Evolutionary conservation across 2,113 vertebrate species (phyloP).

Genomic region (Labeo rohita): DNA sequence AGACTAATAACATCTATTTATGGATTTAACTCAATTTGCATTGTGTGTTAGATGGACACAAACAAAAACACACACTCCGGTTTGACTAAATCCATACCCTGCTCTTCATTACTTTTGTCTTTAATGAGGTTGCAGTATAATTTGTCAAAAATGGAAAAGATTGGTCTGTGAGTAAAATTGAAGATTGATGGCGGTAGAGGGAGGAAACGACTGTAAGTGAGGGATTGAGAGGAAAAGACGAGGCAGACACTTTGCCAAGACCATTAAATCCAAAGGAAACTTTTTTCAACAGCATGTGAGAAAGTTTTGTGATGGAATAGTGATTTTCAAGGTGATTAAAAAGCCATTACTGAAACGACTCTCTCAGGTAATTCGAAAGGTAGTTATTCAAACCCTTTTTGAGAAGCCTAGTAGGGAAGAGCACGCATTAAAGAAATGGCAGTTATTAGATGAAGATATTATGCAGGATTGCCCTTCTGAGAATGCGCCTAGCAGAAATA

Average conservation of each 20-base stretch:
- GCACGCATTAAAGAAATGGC: slow-evolving; percentile 65
- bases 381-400: slow-evolving; percentile 74
- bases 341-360: slow-evolving; percentile 73
- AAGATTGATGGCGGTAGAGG: slow-evolving; percentile 22
- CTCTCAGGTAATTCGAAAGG: slow-evolving; percentile 75
- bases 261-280: slow-evolving; percentile 62
- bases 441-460: slow-evolving; percentile 75
- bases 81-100: slow-evolving; percentile 37
- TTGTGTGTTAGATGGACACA: slow-evolving; percentile 31
- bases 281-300: slow-evolving; percentile 58
- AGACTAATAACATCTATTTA: slow-evolving; percentile 64
- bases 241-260: slow-evolving; percentile 40
- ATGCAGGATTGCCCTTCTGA: slow-evolving; percentile 67
- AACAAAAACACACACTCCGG: neutral
- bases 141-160: slow-evolving; percentile 55
- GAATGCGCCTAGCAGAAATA: slow-evolving; percentile 61
- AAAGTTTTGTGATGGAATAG: slow-evolving; percentile 54
- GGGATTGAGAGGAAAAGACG: slow-evolving; percentile 27
- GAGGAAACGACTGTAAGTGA: slow-evolving; percentile 22
- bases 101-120: slow-evolving; percentile 1
- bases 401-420: slow-evolving; percentile 57
- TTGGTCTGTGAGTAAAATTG: slow-evolving; percentile 49
- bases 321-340: slow-evolving; percentile 78
- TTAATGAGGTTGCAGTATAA: slow-evolving; percentile 35
- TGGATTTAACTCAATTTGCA: slow-evolving; percentile 66